phyloP scores from a whole-genome alignment of 2,888 invertebrate species.

The Acanthococcus lagerstroemiae region DNA sequence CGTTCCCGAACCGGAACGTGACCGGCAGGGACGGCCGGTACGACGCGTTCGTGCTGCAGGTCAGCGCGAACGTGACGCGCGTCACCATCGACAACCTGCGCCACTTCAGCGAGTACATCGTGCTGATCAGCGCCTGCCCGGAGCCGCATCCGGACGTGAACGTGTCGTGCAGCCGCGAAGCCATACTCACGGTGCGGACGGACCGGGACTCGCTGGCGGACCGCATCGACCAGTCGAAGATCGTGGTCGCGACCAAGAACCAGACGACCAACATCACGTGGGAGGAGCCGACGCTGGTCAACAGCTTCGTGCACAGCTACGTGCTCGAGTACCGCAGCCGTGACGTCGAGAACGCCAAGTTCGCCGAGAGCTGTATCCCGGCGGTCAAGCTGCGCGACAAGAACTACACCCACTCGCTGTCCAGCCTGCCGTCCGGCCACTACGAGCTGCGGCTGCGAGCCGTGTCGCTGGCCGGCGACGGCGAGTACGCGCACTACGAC shows the following conservation, averaged over 20 bases:
- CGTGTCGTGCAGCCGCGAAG: slow-evolving; percentile 44
- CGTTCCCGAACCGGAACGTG: not conserved
- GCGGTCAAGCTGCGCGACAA: slow-evolving; percentile 38
- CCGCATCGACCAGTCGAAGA: slow-evolving; percentile 39
- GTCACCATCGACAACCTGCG: slow-evolving; percentile 43
- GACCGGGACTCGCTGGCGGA: slow-evolving; percentile 42
- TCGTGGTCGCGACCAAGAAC: slow-evolving; percentile 37
- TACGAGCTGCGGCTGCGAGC: slow-evolving; percentile 68
- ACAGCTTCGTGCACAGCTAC: slow-evolving; percentile 55
- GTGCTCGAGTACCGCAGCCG: slow-evolving; percentile 51
- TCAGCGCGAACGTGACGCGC: slow-evolving; percentile 3
- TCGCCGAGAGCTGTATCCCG: slow-evolving; percentile 46
- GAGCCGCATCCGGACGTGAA: slow-evolving; percentile 40
- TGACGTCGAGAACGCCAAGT: slow-evolving; percentile 41
- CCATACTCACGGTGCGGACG: slow-evolving; percentile 47
- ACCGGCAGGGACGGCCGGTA: slow-evolving; percentile 2
- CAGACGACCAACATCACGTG: slow-evolving; percentile 45
- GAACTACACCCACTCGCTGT: slow-evolving; percentile 38
- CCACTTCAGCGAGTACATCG: slow-evolving; percentile 51
- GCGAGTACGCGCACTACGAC: slow-evolving; percentile 42
- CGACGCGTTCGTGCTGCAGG: not conserved
- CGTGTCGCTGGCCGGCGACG: slow-evolving; percentile 65
- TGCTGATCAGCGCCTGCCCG: slow-evolving; percentile 53
- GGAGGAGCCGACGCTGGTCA: slow-evolving; percentile 53
- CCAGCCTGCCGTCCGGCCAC: slow-evolving; percentile 60